Percentiles rank a stretch among this genome's conserved stretches.
phyloP scores from a whole-genome alignment of 1,140 invertebrate species.

The Lucilia sericata region DNA sequence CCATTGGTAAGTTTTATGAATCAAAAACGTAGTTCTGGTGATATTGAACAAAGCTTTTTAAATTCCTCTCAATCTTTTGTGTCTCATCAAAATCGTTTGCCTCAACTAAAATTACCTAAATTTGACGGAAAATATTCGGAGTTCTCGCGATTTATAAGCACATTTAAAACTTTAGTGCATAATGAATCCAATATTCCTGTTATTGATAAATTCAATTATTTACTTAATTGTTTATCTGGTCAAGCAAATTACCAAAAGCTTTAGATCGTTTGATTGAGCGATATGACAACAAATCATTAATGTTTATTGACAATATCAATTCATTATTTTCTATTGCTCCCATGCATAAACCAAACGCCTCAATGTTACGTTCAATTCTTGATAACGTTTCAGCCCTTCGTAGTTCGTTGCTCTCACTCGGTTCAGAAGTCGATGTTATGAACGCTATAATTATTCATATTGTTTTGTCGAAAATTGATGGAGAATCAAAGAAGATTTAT shows the following conservation, averaged over 20 bases:
- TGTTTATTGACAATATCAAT: constrained; percentile 25
- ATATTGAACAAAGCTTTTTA: not conserved
- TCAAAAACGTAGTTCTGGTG: not conserved
- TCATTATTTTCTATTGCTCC: constrained; percentile 4
- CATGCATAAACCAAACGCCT: not conserved
- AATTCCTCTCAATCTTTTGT: not conserved
- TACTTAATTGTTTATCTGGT: constrained; percentile 31
- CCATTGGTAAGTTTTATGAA: not conserved
- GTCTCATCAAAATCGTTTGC: constrained; percentile 12
- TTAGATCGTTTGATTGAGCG: constrained; percentile 19
- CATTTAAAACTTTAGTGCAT: constrained; percentile 27
- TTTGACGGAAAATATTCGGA: constrained; percentile 38
- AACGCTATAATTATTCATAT: constrained; percentile 38
- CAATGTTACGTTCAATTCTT: not conserved
- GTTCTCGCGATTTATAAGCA: constrained; percentile 1
- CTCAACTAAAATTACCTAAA: constrained; percentile 25
- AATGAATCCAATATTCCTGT: not conserved
- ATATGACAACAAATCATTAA: constrained; percentile 39
- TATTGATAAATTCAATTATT: constrained; percentile 41
- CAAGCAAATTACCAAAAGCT: constrained; percentile 39
- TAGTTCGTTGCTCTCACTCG: not conserved
- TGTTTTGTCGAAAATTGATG: constrained; percentile 24
- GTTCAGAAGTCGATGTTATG: constrained; percentile 28
- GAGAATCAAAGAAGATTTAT: not conserved
- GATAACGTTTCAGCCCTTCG: constrained; percentile 11